Base-by-base conservation (phyloP, 1,140 invertebrate genomes). In the Drosophila sp. region DNA sequence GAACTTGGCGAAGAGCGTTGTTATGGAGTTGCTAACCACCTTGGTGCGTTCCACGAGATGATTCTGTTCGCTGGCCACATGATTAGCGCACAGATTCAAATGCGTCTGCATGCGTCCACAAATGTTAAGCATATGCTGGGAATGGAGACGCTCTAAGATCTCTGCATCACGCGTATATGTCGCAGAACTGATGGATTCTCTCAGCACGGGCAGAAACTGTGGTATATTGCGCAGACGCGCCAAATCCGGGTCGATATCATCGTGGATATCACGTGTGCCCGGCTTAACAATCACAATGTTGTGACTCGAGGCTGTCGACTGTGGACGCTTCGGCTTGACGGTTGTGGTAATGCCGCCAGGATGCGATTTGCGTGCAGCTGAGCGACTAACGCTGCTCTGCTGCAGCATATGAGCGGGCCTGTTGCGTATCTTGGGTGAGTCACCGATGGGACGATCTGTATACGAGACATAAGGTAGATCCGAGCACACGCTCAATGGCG, bases 381-480 rank as follows among this genome's bases (percentile, higher is more conserved):
- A 69, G 25, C 90, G 72, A 32, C 64, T 82, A 5, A 74, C 70
- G 27, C 58, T 78, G 48, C 71, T 87, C 40, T 78, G 77, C 32
- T 89, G 89, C 27, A 83, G 75, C 76, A 82, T 73, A 11, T 86
- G 77, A 2, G 78, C 91, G 1, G 73, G 82, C 91, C 96, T 95
- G 29, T 94, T 94, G 7, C 94, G 94, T 72, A 95, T 93, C 90
- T 97, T 96, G 21, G 96, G 96, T 5, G 96, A 97, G 92, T 97
- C 95, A 77, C 97, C 97, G 72, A 98, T 98, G 5, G 97, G 97
- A 72, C 97, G 93, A 91, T 98, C 98, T 0, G 97, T 98, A 75
- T 98, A 98, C 0, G 97, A 98, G 82, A 98, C 97, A 87, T 98
- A 99, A 0, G 98, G 97, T 63, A 98, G 93, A 91, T 99, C 97